phyloP scores from a whole-genome alignment of 2,888 invertebrate genomes.

The Chloromyia formosa region DNA sequence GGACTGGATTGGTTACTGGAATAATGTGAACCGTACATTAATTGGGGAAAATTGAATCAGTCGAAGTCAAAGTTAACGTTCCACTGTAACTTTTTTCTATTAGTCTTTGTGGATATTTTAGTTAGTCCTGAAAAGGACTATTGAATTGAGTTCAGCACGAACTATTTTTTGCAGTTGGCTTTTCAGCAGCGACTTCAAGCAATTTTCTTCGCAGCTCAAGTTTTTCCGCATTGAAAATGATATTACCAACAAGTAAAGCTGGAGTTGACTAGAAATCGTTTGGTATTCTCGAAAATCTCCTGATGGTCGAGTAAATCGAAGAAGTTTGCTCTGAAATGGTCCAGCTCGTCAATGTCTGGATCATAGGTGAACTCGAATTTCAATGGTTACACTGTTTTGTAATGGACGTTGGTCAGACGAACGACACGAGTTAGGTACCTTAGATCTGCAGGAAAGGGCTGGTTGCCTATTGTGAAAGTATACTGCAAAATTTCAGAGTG shows the following conservation, averaged over 20 bases:
- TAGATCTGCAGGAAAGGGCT: slow-evolving; percentile 54
- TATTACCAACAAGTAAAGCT: slow-evolving; percentile 59
- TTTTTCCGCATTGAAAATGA: slow-evolving; percentile 61
- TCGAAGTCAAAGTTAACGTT: too few species aligned
- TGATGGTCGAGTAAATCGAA: slow-evolving; percentile 51
- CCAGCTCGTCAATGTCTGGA: slow-evolving; percentile 54
- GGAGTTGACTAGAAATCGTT: slow-evolving; percentile 56
- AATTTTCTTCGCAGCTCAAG: too few species aligned
- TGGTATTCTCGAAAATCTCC: slow-evolving; percentile 54
- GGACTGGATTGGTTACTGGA: too few species aligned
- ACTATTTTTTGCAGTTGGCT: too few species aligned
- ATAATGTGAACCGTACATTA: too few species aligned
- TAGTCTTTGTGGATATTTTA: too few species aligned
- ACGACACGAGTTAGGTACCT: slow-evolving; percentile 60
- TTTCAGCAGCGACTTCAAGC: too few species aligned
- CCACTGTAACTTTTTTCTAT: too few species aligned
- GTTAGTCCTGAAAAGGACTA: too few species aligned
- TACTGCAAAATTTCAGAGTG: slow-evolving; percentile 71
- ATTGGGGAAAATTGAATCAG: too few species aligned
- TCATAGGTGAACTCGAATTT: slow-evolving; percentile 42
- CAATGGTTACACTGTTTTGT: slow-evolving; percentile 55
- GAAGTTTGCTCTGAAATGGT: slow-evolving; percentile 56
- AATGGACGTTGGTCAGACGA: slow-evolving; percentile 59
- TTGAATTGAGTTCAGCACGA: too few species aligned
- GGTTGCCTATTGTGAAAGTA: slow-evolving; percentile 65